Evolutionary conservation across 1,140 invertebrate genomes (phyloP), one percentile per base, ranked within the genome.

Genomic region (Bradysia coprophila): DNA sequence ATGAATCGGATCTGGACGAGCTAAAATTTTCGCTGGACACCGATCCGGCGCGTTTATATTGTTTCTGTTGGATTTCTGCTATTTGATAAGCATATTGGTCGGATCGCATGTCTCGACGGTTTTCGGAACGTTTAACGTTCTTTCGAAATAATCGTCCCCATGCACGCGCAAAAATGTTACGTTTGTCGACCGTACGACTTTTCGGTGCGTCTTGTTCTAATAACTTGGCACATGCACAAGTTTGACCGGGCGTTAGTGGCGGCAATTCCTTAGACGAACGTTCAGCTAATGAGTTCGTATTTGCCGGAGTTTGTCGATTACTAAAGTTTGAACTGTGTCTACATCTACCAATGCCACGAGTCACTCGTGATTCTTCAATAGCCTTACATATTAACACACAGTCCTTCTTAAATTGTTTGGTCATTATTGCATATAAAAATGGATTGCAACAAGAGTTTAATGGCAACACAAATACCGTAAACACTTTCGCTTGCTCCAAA

Each of bases 361-460:
- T 88, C 1, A 92, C 87, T 21, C 88, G 66, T 1, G 85, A 89
- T 54, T 93, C 89, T 60, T 94, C 89, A 48, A 94, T 91, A 8
- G 87, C 81, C 55, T 91, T 87, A 61, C 91, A 96, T 38, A 97
- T 83, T 47, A 92, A 74, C 0, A 94, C 85, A 61, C 92, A 97
- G 56, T 96, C 93, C 61, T 94, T 93, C 59, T 96, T 96, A 58
- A 96, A 97, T 54, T 96, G 91, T 58, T 95, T 95, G 1, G 91
- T 97, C 43, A 96, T 72, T 44, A 96, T 94, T 18, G 92, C 91
- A 61, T 96, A 97, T 1, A 97, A 69, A 55, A 96, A 96, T 0
- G 92, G 93, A 63, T 97, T 96, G 58, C 90, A 94, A 55, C 91
- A 96, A 1, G 87, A 92, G 57, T 96, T 96, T 10, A 97, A 62